Conservation (phyloP, 1,140 invertebrate species). For the Scaptomyza montana region DNA sequence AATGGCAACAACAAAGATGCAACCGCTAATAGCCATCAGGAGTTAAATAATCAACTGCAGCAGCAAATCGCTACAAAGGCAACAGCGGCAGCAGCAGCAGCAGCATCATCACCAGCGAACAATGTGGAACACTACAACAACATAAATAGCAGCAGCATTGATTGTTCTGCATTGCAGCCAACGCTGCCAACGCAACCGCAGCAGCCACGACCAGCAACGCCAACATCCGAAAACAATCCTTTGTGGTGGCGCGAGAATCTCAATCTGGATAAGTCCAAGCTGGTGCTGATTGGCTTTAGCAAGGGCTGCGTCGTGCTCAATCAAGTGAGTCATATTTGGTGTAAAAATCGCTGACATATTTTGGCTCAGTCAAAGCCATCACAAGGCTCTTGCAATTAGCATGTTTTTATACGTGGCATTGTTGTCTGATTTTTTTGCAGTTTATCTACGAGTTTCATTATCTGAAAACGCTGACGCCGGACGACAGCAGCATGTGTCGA, state of each 20-base stretch:
- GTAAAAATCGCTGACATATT: slow-evolving; percentile 72
- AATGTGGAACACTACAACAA: slow-evolving; percentile 75
- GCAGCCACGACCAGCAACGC: slow-evolving; percentile 27
- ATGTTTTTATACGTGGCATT: not conserved
- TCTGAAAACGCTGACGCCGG: slow-evolving; percentile 87
- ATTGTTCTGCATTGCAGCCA: slow-evolving; percentile 45
- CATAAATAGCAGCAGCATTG: slow-evolving; percentile 45
- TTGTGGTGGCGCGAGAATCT: slow-evolving; percentile 84
- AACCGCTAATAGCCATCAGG: slow-evolving; percentile 45
- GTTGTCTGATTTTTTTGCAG: slow-evolving; percentile 47
- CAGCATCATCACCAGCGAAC: slow-evolving; percentile 30
- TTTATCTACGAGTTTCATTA: slow-evolving; percentile 93
- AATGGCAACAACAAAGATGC: slow-evolving; percentile 49
- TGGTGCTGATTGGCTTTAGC: slow-evolving; percentile 92
- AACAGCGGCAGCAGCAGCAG: slow-evolving; percentile 7
- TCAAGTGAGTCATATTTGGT: slow-evolving; percentile 85
- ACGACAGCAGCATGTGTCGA: slow-evolving; percentile 85
- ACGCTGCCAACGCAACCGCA: slow-evolving; percentile 38
- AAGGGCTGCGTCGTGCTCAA: slow-evolving; percentile 96
- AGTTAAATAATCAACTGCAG: slow-evolving; percentile 48
- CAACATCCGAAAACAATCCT: slow-evolving; percentile 68
- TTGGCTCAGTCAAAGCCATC: not conserved
- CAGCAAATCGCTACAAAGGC: slow-evolving; percentile 25
- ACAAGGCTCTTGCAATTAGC: not conserved
- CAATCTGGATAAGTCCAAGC: slow-evolving; percentile 84